Base-by-base conservation (phyloP, 2,888 invertebrate genomes). In the Azorinus chamasolen region DNA sequence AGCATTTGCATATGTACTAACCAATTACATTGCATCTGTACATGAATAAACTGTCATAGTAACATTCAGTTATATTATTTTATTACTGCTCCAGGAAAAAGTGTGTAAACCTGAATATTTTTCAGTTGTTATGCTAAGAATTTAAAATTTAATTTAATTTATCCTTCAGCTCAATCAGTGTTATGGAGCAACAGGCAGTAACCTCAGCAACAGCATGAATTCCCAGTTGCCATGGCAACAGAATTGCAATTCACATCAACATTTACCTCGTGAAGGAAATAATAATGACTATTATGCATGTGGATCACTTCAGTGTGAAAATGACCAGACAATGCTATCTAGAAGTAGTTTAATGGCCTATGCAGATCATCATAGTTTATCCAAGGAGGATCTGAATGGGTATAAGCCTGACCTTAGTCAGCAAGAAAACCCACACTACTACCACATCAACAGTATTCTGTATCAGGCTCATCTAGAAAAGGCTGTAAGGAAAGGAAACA, bases 361-460 rank as follows among this genome's bases (percentile, higher is more conserved):
- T 20, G 79, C 79, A 24, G 25, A 25, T 14, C 72, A 64, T 53
- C 75, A 79, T 51, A 75, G 75, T 16, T 25, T 79, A 37, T 54
- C 64, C 16, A 43, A 57, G 22, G 76, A 76, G 45, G 80, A 80
- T 50, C 59, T 80, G 18, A 45, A 12, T 22, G 83, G 81, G 20
- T 92, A 92, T 68, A 86, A 88, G 86, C 97, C 97, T 20, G 96
- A 96, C 89, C 94, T 97, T 62, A 95, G 94, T 90, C 95, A 96
- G 73, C 93, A 94, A 64, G 95, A 97, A 89, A 98, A 97, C 94
- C 97, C 96, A 32, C 96, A 96, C 93, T 98, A 97, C 92, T 97
- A 96, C 92, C 95, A 96, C 87, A 95, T 95, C 85, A 98, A 98
- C 93, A 97, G 97, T 93, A 93, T 97, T 85, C 94, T 98, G 83